Evolutionary conservation across 2,113 vertebrate genomes (phyloP).

Genomic region (Anhinga anhinga): DNA sequence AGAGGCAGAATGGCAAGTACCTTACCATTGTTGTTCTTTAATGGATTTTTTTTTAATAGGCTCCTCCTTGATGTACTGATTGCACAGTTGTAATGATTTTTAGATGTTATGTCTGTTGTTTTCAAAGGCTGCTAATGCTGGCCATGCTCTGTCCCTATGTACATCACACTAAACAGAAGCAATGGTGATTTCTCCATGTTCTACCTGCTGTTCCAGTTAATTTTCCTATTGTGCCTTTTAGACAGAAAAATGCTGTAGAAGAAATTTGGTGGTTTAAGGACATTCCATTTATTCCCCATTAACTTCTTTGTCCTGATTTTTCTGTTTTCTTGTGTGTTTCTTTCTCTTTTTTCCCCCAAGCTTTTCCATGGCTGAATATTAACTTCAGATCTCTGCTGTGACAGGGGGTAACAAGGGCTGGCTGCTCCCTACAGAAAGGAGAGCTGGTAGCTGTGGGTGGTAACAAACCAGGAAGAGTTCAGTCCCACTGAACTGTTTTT

Average conservation of each 20-base stretch:
- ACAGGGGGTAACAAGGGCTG: neutral
- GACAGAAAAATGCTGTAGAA: neutral
- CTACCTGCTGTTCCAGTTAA: neutral
- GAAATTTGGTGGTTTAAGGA: neutral
- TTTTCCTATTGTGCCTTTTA: neutral
- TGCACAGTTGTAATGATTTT: neutral
- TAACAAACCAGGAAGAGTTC: neutral
- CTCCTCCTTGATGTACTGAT: neutral
- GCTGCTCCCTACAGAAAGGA: neutral
- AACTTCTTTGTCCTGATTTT: neutral
- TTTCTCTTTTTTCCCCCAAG: neutral
- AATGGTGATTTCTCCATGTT: neutral
- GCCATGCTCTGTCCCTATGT: neutral
- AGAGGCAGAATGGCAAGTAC: constrained; percentile 30
- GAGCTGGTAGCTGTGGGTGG: neutral
- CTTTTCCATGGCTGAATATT: neutral
- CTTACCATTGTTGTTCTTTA: neutral
- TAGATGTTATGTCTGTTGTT: neutral
- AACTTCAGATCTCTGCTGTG: neutral
- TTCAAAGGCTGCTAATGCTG: neutral
- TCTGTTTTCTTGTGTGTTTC: neutral
- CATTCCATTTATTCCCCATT: neutral
- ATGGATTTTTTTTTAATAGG: neutral
- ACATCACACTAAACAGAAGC: neutral
- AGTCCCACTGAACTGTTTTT: neutral